Conservation (phyloP, 2,113 vertebrate species). For the Arenaria interpres region DNA sequence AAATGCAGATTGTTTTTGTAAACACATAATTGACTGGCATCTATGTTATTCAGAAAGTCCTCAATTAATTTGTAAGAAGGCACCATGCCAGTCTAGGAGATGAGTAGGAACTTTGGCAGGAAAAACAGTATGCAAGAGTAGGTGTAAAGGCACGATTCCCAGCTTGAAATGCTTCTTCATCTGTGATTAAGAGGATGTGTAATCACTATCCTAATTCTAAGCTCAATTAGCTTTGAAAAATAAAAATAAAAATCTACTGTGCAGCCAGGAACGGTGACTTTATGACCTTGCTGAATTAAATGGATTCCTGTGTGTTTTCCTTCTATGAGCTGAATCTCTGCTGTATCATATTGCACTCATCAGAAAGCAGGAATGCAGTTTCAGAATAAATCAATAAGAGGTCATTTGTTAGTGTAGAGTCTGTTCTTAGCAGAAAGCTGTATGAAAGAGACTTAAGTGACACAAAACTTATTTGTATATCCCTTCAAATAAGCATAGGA, state of each 20-base stretch:
- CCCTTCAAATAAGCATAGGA: not conserved
- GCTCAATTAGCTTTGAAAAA: not conserved
- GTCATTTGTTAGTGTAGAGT: not conserved
- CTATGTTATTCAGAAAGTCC: not conserved
- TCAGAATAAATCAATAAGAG: not conserved
- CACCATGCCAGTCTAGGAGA: not conserved
- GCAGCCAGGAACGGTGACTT: not conserved
- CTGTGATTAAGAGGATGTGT: slow-evolving; percentile 2
- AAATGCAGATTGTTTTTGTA: not conserved
- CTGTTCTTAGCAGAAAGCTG: not conserved
- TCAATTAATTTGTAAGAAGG: not conserved
- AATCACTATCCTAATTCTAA: slow-evolving; percentile 13
- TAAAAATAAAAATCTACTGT: not conserved
- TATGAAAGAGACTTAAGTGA: not conserved
- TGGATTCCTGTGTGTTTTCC: not conserved
- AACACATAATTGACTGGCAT: not conserved
- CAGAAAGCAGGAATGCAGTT: not conserved
- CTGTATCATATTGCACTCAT: not conserved
- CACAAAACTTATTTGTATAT: not conserved
- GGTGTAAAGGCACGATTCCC: not conserved
- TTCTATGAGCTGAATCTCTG: not conserved
- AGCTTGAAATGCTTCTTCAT: slow-evolving; percentile 15
- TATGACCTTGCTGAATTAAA: slow-evolving; percentile 14
- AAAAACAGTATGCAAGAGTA: not conserved
- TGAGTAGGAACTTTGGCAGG: not conserved